A percentile compares a stretch with the other conserved stretches of the same genome.
phyloP scores from a whole-genome alignment of 1,140 invertebrate species.

The Scaptomyza pallida region DNA sequence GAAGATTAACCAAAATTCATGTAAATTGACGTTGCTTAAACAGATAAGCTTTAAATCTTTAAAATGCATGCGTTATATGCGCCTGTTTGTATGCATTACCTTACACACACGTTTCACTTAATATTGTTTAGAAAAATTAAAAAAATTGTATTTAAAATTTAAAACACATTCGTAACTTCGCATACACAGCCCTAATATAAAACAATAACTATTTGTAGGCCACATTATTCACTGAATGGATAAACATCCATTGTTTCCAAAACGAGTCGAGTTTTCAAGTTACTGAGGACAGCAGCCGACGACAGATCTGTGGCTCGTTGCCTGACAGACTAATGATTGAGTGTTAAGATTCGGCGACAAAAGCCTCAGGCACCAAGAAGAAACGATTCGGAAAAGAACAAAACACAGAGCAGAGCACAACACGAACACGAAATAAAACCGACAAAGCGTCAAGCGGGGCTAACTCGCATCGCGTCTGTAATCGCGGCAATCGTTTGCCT shows the following conservation, averaged over 20 bases:
- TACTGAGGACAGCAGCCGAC: constrained; percentile 24
- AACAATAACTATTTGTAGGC: background rate
- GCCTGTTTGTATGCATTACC: constrained; percentile 37
- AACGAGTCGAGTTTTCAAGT: background rate
- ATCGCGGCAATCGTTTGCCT: constrained; percentile 70
- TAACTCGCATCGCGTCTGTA: constrained; percentile 41
- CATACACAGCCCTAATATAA: background rate
- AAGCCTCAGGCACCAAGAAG: constrained; percentile 30
- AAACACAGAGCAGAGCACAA: constrained; percentile 10
- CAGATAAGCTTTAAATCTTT: background rate
- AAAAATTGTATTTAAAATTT: constrained; percentile 27
- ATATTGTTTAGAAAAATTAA: background rate
- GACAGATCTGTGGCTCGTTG: constrained; percentile 55
- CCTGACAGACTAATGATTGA: constrained; percentile 60
- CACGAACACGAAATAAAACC: constrained; percentile 1
- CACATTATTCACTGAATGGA: background rate
- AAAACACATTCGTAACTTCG: constrained; percentile 10
- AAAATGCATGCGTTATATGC: background rate
- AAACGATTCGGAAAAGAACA: constrained; percentile 42
- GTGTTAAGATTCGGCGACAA: constrained; percentile 31
- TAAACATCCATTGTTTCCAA: background rate
- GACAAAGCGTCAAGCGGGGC: constrained; percentile 6
- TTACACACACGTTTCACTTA: constrained; percentile 40
- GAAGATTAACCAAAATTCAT: background rate
- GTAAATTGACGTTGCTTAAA: background rate